Conservation (phyloP, 2,113 vertebrate genomes). For the Ptilorrhoa leucosticta region DNA sequence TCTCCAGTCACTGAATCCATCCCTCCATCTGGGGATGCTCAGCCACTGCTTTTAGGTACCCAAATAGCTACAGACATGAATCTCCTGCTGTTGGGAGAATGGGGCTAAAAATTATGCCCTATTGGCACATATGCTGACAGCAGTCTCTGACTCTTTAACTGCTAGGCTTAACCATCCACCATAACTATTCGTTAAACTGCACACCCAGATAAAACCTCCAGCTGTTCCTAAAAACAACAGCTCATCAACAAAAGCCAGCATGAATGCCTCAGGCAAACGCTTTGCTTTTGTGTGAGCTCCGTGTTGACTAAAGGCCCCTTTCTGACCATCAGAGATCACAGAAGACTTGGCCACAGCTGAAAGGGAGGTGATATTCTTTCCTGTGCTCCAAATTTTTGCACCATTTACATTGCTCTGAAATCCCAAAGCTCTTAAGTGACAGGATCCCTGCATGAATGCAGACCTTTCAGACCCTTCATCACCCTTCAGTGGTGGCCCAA, state of each 20-base stretch:
- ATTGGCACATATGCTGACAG: neutral
- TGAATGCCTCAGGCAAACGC: neutral
- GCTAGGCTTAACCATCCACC: neutral
- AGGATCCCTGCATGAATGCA: neutral
- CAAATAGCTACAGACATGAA: neutral
- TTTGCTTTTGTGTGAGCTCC: neutral
- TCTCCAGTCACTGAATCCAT: neutral
- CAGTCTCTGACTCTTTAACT: neutral
- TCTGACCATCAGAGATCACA: neutral
- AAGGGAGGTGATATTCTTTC: neutral
- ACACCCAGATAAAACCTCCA: neutral
- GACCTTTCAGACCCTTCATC: neutral
- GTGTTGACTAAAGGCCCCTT: neutral
- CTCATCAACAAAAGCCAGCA: neutral
- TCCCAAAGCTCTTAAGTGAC: neutral
- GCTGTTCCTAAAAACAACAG: constrained; percentile 6
- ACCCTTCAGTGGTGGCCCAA: neutral
- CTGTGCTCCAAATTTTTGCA: neutral
- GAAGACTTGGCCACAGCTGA: neutral
- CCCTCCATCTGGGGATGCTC: neutral
- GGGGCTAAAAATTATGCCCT: neutral
- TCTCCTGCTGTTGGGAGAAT: neutral
- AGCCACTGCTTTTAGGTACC: neutral
- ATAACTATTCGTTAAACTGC: neutral
- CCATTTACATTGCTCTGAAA: neutral